Conservation (phyloP, 2,113 vertebrate genomes). For the Phyllostomus discolor region DNA sequence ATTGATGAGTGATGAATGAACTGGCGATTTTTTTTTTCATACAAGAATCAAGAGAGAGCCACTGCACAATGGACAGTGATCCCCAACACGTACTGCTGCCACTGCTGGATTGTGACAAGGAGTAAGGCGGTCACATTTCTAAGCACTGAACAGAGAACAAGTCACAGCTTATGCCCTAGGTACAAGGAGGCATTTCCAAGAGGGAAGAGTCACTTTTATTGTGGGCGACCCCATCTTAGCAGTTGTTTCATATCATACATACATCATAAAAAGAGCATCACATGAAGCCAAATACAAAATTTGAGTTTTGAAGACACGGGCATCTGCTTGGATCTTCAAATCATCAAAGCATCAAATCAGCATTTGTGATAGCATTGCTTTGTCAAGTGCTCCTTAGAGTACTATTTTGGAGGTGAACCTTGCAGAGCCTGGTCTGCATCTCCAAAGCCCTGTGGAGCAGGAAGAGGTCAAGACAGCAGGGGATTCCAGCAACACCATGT, state of each 20-base stretch:
- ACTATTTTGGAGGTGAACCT: not conserved
- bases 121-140: not conserved
- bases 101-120: not conserved
- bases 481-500: not conserved
- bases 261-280: not conserved
- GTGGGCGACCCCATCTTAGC: not conserved
- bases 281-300: not conserved
- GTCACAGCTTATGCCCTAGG: not conserved
- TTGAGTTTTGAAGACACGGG: not conserved
- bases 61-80: not conserved
- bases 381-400: not conserved
- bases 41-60: not conserved
- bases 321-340: not conserved
- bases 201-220: not conserved
- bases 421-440: not conserved
- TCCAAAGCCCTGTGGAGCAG: not conserved
- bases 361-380: not conserved
- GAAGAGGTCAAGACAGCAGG: not conserved
- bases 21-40: slow-evolving; percentile 42
- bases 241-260: not conserved
- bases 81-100: accelerated
- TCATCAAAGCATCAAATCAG: not conserved
- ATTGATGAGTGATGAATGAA: slow-evolving; percentile 70
- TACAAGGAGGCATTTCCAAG: not conserved
- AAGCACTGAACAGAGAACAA: not conserved